Conservation (phyloP, 2,888 invertebrate genomes). For the Corbicula japonica region DNA sequence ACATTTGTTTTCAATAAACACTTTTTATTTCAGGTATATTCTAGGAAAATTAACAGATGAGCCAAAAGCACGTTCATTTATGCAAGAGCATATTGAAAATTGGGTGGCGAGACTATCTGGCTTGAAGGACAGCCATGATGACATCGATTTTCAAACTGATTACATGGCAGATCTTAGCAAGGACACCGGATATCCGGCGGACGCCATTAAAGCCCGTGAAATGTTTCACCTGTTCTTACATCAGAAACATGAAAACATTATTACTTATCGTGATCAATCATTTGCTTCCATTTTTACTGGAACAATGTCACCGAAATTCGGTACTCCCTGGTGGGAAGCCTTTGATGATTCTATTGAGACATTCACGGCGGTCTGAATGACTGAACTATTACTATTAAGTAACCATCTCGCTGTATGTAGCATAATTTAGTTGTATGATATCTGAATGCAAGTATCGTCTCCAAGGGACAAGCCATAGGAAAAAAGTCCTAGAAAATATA, state of each 20-base stretch:
- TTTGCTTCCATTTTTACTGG: constrained; percentile 43
- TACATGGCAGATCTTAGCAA: constrained; percentile 39
- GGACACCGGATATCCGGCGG: constrained; percentile 25
- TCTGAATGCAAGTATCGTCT: not conserved
- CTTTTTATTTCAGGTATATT: no score
- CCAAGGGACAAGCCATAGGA: no score
- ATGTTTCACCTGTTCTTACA: constrained; percentile 39
- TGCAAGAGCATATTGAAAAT: no score
- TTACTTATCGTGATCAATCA: constrained; percentile 46
- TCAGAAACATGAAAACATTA: constrained; percentile 33
- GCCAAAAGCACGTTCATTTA: no score
- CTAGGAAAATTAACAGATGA: no score
- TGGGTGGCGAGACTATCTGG: no score
- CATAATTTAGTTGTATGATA: not conserved
- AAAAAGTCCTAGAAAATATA: not conserved
- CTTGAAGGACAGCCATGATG: constrained; percentile 32
- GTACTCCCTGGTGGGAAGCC: constrained; percentile 42
- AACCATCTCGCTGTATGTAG: no score
- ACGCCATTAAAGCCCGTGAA: constrained; percentile 10
- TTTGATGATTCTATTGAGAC: constrained; percentile 62
- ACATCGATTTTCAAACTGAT: constrained; percentile 54
- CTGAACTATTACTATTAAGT: no score
- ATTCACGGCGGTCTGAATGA: no score
- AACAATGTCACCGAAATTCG: constrained; percentile 14
- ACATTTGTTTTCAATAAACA: no score